Conservation (phyloP, 1,140 invertebrate genomes). For the Temnothorax curvispinosus region DNA sequence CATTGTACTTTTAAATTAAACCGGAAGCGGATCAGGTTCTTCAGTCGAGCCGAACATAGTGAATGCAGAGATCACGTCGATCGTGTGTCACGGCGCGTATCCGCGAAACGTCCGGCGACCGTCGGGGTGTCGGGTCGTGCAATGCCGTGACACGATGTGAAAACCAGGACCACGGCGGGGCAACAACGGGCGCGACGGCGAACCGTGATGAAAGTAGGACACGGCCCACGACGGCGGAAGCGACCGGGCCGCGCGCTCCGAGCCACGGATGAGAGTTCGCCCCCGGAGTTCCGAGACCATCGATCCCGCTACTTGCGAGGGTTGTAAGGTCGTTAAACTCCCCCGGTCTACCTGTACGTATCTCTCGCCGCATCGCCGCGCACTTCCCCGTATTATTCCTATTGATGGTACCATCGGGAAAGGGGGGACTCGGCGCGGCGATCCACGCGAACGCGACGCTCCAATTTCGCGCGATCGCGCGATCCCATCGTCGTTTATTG, state of each 20-base stretch:
- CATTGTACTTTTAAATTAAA: neutral
- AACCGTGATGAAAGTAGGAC: conserved; percentile 72
- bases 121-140: conserved; percentile 4
- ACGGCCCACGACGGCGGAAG: conserved; percentile 49
- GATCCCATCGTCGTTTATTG: conserved; percentile 2
- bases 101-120: neutral
- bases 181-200: conserved; percentile 24
- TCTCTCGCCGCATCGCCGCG: conserved; percentile 53
- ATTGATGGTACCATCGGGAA: conserved; percentile 63
- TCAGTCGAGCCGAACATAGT: neutral
- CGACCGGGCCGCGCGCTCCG: conserved; percentile 39
- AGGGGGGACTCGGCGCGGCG: conserved; percentile 17
- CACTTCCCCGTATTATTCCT: conserved; percentile 71
- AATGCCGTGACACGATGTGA: conserved; percentile 27
- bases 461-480: conserved; percentile 62
- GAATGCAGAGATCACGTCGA: neutral
- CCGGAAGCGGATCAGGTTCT: neutral
- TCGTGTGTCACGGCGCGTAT: conserved; percentile 32
- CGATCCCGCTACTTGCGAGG: conserved; percentile 70
- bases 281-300: conserved; percentile 66
- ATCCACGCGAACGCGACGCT: conserved; percentile 65
- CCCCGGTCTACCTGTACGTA: conserved; percentile 58
- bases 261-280: conserved; percentile 63
- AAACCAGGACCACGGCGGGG: conserved; percentile 8
- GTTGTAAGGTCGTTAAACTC: conserved; percentile 76